Base-by-base conservation (phyloP, 2,113 vertebrate genomes). In the Neolamprologus fasciatus region DNA sequence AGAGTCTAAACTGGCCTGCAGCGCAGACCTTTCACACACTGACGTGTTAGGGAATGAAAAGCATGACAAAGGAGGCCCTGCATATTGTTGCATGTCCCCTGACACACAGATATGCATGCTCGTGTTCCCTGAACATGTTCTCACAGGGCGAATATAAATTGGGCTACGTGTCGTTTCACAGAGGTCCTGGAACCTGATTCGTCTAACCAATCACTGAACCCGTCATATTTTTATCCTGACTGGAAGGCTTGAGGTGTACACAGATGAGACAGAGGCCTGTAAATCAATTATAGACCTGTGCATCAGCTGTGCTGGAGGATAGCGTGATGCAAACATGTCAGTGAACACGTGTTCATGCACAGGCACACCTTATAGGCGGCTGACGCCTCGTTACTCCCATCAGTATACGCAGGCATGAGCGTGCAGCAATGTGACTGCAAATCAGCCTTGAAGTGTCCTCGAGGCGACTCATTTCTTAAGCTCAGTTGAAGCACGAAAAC, bases 401-500 rank as follows among this genome's bases (percentile, higher is more conserved):
- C 17, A 51, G 45, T 78, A 78, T 33, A 50, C 3, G 26, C 73
- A 31, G 73, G 28, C 16, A 78, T n/a, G 26, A 78, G 10, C 1
- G 16, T 78, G 42, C 14, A 47, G 26, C 23, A 50, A 78, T 47
- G 16, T 3, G 42, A 28, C 71, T 5, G 42, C 71, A 50, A 76
- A 76, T 50, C 23, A 31, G 23, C 26, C 23, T 50, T 5, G 16
- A 50, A 31, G 26, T 33, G 26, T 31, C 16, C 73, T 50, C 11
- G 26, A 50, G 73, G 73, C 9, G 7, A 50, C 73, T 31, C 26
- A 1, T n/a, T 50, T 50, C 5, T 28, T 47, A 28, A 50, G 23
- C 45, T 76, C 71, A 28, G 63, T 40, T 7, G 3, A 40, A 40
- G 11, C 7, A 0, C 33, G 0, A 40, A 40, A 37, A 68, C 63